Evolutionary conservation across 2,113 vertebrate genomes (phyloP).

Genomic region (Saccopteryx bilineata): DNA sequence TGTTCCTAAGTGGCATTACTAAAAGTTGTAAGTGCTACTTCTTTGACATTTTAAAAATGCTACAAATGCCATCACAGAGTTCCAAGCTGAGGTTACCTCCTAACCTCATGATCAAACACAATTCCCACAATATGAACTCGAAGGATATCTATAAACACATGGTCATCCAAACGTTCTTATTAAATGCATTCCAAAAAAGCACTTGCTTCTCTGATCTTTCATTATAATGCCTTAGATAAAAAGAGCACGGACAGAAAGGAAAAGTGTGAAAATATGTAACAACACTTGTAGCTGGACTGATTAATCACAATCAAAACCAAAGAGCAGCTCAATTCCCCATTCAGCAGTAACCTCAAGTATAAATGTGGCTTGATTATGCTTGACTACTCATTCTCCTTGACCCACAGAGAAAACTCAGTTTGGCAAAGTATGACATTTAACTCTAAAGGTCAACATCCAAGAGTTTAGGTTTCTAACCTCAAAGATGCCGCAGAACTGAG

Average conservation of each 20-base stretch:
- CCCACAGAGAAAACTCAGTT: neutral
- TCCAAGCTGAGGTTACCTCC: neutral
- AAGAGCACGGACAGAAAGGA: neutral
- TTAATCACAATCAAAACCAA: constrained; percentile 57
- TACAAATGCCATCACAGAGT: neutral
- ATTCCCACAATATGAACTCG: neutral
- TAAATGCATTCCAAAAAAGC: constrained; percentile 4
- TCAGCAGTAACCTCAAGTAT: neutral
- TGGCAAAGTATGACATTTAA: neutral
- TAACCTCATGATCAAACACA: constrained; percentile 2
- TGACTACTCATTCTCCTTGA: neutral
- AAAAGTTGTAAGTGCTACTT: neutral
- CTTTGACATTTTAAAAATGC: neutral
- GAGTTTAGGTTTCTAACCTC: neutral
- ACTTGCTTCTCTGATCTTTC: neutral
- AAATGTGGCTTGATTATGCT: neutral
- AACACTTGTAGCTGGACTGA: neutral
- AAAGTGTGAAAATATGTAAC: constrained; percentile 3
- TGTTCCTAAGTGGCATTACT: neutral
- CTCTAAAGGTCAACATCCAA: neutral
- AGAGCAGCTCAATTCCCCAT: neutral
- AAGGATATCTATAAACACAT: neutral
- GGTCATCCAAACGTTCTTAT: neutral
- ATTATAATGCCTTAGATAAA: constrained; percentile 27
- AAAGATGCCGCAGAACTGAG: neutral